phyloP scores from a whole-genome alignment of 2,113 vertebrate species.

The Hippocampus mohnikei region DNA sequence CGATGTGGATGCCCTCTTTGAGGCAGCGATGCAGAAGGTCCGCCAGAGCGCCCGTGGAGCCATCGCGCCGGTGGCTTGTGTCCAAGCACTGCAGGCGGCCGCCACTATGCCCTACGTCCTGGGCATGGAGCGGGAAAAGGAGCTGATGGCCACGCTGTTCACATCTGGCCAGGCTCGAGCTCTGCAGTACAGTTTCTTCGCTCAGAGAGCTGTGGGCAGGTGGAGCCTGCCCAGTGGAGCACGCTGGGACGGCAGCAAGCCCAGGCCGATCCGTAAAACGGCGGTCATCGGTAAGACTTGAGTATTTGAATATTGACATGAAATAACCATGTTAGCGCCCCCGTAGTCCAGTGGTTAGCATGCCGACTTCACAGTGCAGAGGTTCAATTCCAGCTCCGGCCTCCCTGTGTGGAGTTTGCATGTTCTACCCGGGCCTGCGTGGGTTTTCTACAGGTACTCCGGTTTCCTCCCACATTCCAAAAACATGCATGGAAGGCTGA shows the following conservation, averaged over 20 bases:
- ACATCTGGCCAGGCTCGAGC: slow-evolving; percentile 81
- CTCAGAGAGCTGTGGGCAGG: slow-evolving; percentile 73
- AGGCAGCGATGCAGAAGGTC: slow-evolving; percentile 56
- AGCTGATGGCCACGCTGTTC: slow-evolving; percentile 75
- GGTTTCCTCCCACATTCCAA: too few relatives aligned
- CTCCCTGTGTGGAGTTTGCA: too few relatives aligned
- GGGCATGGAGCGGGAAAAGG: slow-evolving; percentile 74
- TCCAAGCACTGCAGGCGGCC: slow-evolving; percentile 78
- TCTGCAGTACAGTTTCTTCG: slow-evolving; percentile 84
- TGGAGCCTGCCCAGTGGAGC: slow-evolving; percentile 79
- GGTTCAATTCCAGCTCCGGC: too few relatives aligned
- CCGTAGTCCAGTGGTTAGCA: too few relatives aligned
- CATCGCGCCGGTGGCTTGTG: slow-evolving; percentile 80
- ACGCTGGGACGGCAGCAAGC: slow-evolving; percentile 75
- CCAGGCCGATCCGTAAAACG: slow-evolving; percentile 69
- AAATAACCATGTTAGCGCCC: too few relatives aligned
- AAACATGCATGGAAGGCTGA: too few relatives aligned
- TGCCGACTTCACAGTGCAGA: too few relatives aligned
- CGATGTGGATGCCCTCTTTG: slow-evolving; percentile 73
- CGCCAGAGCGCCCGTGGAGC: slow-evolving; percentile 69
- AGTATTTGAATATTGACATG: slow-evolving; percentile 7
- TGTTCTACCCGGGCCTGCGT: too few relatives aligned
- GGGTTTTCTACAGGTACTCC: too few relatives aligned
- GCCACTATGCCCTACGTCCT: slow-evolving; percentile 70
- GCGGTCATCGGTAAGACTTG: slow-evolving; percentile 83